These are phyloP conservation scores for Bambusicola thoracicus DNA, from an alignment of 2,113 vertebrate species.

Conservation along the genomic window DNA sequence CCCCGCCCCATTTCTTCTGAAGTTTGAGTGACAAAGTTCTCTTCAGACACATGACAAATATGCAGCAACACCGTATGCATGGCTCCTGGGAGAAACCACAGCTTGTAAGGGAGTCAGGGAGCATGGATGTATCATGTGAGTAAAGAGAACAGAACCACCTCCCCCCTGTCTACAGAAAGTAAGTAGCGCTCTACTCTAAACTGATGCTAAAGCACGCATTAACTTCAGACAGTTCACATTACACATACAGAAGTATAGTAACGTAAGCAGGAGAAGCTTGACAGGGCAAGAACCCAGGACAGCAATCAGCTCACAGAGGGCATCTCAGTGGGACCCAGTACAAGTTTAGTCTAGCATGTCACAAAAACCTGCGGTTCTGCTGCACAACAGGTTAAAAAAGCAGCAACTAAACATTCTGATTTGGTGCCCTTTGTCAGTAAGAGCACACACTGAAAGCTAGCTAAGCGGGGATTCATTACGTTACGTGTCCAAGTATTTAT, in stretches of 20 bases:
- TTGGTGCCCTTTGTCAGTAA: background rate
- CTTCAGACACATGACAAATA: background rate
- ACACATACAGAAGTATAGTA: conserved; percentile 48
- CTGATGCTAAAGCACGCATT: background rate
- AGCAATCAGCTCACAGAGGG: background rate
- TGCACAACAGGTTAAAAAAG: background rate
- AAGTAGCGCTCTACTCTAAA: background rate
- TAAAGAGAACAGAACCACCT: background rate
- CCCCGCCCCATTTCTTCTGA: background rate
- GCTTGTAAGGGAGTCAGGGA: background rate
- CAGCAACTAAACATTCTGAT: background rate
- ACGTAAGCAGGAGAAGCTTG: conserved; percentile 44
- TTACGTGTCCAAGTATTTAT: background rate
- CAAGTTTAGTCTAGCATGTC: background rate
- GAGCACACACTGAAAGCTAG: background rate
- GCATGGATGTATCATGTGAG: background rate
- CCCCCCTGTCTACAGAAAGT: background rate
- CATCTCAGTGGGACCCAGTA: background rate
- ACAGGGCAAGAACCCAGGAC: conserved; percentile 38
- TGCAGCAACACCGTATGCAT: background rate
- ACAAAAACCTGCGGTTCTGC: background rate
- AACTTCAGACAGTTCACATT: conserved; percentile 22
- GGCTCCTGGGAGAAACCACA: background rate
- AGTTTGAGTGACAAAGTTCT: background rate
- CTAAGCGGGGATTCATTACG: background rate